Evolutionary conservation across 2,113 vertebrate genomes (phyloP), one percentile per base, ranked within the genome.

Genomic region (Oncorhynchus kisutch): DNA sequence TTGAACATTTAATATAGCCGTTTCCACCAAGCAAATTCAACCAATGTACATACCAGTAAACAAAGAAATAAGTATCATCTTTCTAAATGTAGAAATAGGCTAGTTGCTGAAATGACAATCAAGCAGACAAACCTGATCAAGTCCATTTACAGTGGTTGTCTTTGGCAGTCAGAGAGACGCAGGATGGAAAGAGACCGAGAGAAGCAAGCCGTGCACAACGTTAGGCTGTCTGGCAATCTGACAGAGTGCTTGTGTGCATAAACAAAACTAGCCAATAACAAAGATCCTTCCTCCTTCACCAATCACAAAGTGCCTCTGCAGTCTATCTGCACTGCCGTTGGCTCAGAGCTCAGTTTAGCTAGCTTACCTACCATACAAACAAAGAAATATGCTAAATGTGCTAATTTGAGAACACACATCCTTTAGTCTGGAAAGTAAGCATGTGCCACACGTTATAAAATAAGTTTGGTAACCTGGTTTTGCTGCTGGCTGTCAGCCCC

Each of bases 51-150:
- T 62, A 62, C 6, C 51, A 68, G 22, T 45, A 64, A 73, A 60
- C 71, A 81, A 82, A 81, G 66, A 76, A 18, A 73, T 70, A 59
- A 20, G 16, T 54, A 29, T 16, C 31, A n/a, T 34, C 31, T 60
- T 29, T 66, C 25, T 29, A 67, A n/a, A 67, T 34, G 20, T 39
- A 20, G 51, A 54, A 68, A n/a, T 11, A 68, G 29, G 2, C 16
- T 11, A 68, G 7, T 68, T 20, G 29, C 29, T 2, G 20, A 34
- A 20, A 39, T 16, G 12, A 67, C 29, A 68, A 18, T 4, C 67
- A 68, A 18, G 67, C 7, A 8, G 22, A 79, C 82, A 71, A 84
- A 88, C 86, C 87, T 87, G 85, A 81, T 65, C 18, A 82, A 65
- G 70, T 84, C 79, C 85, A 81, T 81, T 86, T 45, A 80, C 78